Evolutionary conservation across 1,140 invertebrate species (phyloP), one percentile per base, ranked within the genome.

Genomic region (Vanessa atalanta): DNA sequence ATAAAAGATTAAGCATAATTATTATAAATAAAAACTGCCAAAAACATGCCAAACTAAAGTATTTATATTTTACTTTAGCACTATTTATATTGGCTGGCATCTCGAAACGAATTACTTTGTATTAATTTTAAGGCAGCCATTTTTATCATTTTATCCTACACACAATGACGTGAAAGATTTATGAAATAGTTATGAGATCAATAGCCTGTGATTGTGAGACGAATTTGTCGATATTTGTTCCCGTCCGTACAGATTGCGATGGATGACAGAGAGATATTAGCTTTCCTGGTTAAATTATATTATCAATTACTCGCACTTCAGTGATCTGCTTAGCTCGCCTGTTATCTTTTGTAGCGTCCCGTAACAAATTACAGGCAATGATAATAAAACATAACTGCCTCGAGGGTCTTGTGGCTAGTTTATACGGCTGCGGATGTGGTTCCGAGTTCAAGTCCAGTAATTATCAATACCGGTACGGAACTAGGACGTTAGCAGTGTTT

Each of bases 231-330:
- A 83, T 88, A 91, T 89, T 91, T 87, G 86, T 89, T 86, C 76
- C 81, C 82, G 83, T 91, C 88, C 74, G 78, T 86, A 75, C 78
- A 83, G 82, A 89, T 88, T 85, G 83, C 83, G 76, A 81, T 83
- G 77, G 79, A 61, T 78, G 87, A 90, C 87, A 81, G 78, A 79
- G 87, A 91, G 82, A 87, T 88, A 91, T 89, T 87, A 88, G 88
- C 77, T 86, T 84, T 87, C 84, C 83, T 87, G 85, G 82, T 88
- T 86, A 88, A 89, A 89, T 89, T 88, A 88, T 89, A 86, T 90
- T 88, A 88, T 84, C 84, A 85, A 85, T 88, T 87, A 86, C 81
- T 79, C 77, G 60, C 47, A 70, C 37, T 70, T 48, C 69, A 57
- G 20, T 43, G 57, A 53, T 64, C 43, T 70, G 31, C 53, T 55